A percentile compares a stretch with the other conserved stretches of the same genome.
Evolutionary conservation across 2,113 vertebrate species (phyloP).

Genomic region (Mus spicilegus): DNA sequence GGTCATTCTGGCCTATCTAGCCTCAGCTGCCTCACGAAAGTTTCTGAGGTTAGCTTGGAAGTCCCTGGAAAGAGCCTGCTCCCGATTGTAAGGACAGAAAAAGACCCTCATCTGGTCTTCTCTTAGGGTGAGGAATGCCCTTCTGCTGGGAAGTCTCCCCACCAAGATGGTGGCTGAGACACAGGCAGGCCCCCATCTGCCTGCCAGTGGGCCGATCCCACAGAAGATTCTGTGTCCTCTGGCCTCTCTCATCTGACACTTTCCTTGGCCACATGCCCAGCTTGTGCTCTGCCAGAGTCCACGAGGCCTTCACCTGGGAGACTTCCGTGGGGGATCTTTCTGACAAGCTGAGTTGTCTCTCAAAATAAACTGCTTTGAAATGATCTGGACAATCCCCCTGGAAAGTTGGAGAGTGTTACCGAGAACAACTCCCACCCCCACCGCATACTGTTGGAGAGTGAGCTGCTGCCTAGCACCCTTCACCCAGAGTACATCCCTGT

Average conservation of each 20-base stretch:
- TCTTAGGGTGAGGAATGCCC: not conserved
- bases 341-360: not conserved
- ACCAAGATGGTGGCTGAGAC: not conserved
- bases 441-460: not conserved
- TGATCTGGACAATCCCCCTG: not conserved
- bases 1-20: not conserved
- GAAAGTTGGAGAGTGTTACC: not conserved
- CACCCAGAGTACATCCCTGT: not conserved
- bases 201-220: not conserved
- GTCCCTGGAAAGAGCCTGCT: not conserved
- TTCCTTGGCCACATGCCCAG: not conserved
- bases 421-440: not conserved
- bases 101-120: not conserved
- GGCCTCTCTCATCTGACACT: not conserved
- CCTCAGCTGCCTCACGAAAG: not conserved
- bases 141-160: not conserved
- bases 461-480: too few relatives aligned
- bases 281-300: not conserved
- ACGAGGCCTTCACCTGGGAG: not conserved
- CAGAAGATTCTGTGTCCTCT: not conserved
- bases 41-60: too few relatives aligned
- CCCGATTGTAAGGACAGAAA: not conserved
- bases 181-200: not conserved
- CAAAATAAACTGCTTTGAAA: not conserved
- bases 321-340: not conserved